Evolutionary conservation across 64 coral and sea anemone species (phyloP).

Genomic region (Pocillopora damicornis): DNA sequence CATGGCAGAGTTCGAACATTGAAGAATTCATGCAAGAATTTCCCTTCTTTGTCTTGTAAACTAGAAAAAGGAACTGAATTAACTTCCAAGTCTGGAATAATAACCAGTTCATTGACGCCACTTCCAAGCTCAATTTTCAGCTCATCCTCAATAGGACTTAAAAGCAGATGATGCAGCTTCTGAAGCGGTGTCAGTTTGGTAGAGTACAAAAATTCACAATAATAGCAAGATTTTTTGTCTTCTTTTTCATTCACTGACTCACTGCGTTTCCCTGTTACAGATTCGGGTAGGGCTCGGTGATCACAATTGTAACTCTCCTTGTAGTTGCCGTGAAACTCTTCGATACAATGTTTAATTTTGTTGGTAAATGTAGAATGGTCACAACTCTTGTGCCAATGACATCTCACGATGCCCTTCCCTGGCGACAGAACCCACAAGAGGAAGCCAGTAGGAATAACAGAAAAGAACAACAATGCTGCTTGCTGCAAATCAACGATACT

Average conservation of each 20-base stretch:
- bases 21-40: conserved; percentile 48
- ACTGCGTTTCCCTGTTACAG: neutral
- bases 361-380: conserved; percentile 44
- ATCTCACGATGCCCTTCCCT: conserved; percentile 69
- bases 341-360: conserved; percentile 59
- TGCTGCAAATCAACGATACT: conserved; percentile 40
- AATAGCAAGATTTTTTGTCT: conserved; percentile 30
- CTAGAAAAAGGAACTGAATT: conserved; percentile 67
- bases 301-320: conserved; percentile 62
- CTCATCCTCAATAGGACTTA: conserved; percentile 39
- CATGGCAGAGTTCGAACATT: conserved; percentile 63
- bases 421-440: conserved; percentile 70
- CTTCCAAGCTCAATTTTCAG: conserved; percentile 34
- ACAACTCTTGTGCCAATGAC: conserved; percentile 63
- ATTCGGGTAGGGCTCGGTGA: conserved; percentile 67
- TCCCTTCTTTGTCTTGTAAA: conserved; percentile 52
- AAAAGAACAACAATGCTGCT: conserved; percentile 61
- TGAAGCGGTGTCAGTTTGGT: conserved; percentile 44
- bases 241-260: neutral
- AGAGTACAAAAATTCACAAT: conserved; percentile 6
- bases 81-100: conserved; percentile 63
- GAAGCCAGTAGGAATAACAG: conserved; percentile 58
- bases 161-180: conserved; percentile 34
- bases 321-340: conserved; percentile 45
- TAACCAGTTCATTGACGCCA: conserved; percentile 35